Percentiles rank a stretch among this genome's conserved stretches.
Conservation (phyloP, 2,797 vertebrate species). For the Notolepis coatsorum region DNA sequence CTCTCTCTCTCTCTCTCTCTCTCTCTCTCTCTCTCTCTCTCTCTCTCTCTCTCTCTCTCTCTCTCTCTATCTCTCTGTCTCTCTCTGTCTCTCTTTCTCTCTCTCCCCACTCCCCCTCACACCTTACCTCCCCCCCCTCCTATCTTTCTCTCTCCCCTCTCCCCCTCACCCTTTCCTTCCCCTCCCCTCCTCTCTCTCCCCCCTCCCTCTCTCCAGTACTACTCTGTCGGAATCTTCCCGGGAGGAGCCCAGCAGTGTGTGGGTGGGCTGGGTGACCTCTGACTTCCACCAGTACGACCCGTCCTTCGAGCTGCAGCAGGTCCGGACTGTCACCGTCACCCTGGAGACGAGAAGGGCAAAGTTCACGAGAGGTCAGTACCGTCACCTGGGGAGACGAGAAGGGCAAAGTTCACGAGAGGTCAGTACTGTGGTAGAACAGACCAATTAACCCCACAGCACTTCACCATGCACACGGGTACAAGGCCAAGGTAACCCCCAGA, state of each 20-base stretch:
- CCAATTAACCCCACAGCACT: neutral
- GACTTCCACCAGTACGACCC: conserved; percentile 95
- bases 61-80: conserved; percentile 1
- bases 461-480: no score
- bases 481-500: no score
- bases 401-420: conserved; percentile 98
- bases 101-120: no score
- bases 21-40: no score
- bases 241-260: conserved; percentile 95
- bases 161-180: no score
- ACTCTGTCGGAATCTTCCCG: conserved; percentile 94
- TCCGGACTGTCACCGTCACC: conserved; percentile 93
- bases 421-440: conserved; percentile 34
- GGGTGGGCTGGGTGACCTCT: conserved; percentile 97
- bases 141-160: no score
- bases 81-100: no score
- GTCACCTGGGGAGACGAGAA: conserved; percentile 95
- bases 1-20: no score
- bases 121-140: no score
- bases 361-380: conserved; percentile 93
- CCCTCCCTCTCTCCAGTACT: conserved; percentile 82
- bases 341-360: conserved; percentile 97
- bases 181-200: no score
- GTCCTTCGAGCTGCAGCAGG: conserved; percentile 90
- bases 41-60: no score